A percentile compares a stretch with the other conserved stretches of the same genome.
Conservation (phyloP, 2,113 vertebrate species). For the Hyperoodon ampullatus region DNA sequence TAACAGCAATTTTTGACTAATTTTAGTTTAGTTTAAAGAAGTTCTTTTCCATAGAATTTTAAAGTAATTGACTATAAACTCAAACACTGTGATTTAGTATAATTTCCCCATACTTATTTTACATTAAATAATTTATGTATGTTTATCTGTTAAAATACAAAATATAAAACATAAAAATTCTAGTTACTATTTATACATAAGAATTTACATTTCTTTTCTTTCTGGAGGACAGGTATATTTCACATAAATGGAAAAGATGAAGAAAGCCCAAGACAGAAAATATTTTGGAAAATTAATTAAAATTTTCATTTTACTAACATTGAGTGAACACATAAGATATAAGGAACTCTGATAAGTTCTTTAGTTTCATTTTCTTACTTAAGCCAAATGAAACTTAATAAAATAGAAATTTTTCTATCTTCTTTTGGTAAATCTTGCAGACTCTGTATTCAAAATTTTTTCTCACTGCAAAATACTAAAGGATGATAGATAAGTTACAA, state of each 20-base stretch:
- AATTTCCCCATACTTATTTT: slow-evolving; percentile 15
- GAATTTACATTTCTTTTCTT: neutral
- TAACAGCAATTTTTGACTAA: neutral
- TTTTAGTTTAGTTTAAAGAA: neutral
- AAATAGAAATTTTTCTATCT: neutral
- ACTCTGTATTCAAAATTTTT: neutral
- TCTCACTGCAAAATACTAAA: neutral
- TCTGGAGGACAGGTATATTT: neutral
- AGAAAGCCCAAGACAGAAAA: neutral
- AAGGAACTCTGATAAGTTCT: neutral
- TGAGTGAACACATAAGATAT: neutral
- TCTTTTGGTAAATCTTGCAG: neutral
- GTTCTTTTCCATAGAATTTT: neutral
- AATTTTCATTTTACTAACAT: neutral
- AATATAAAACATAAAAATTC: neutral
- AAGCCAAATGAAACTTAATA: neutral
- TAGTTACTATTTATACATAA: neutral
- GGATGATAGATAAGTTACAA: neutral
- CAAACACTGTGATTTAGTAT: neutral
- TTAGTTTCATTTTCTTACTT: neutral
- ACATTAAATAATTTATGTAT: neutral
- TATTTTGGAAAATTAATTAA: neutral
- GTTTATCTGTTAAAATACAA: neutral
- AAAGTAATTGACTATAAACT: neutral
- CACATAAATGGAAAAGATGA: neutral